Percentiles rank a stretch among this genome's conserved stretches.
These are phyloP conservation scores for Ypsolopha sequella DNA, from an alignment of 2,888 invertebrate genomes.

Conservation along the genomic window DNA sequence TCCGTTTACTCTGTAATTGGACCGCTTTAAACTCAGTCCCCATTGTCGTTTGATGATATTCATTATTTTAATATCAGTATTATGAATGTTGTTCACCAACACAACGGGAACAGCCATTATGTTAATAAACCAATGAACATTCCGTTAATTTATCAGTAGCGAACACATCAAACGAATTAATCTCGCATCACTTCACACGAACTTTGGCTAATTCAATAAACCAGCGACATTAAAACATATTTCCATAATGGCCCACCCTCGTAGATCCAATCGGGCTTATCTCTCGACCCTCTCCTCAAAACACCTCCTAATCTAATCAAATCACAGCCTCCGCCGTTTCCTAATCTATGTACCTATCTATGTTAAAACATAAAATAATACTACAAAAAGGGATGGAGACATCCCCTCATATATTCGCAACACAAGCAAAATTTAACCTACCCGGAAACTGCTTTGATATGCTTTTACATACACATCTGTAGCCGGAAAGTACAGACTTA, in stretches of 20 bases:
- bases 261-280: slow-evolving; percentile 66
- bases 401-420: slow-evolving; percentile 67
- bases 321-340: slow-evolving; percentile 67
- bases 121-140: slow-evolving; percentile 32
- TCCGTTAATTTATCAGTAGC: slow-evolving; percentile 34
- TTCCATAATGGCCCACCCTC: slow-evolving; percentile 48
- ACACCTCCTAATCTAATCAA: slow-evolving; percentile 71
- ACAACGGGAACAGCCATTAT: slow-evolving; percentile 11
- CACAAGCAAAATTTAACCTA: slow-evolving; percentile 67
- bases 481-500: slow-evolving; percentile 53
- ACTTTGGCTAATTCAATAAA: slow-evolving; percentile 63
- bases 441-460: slow-evolving; percentile 48
- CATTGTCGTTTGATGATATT: too few relatives aligned
- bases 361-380: slow-evolving; percentile 66
- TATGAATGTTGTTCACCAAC: background rate
- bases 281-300: slow-evolving; percentile 52
- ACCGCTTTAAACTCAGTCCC: too few relatives aligned
- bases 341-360: slow-evolving; percentile 68
- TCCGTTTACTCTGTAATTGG: too few relatives aligned
- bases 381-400: slow-evolving; percentile 65
- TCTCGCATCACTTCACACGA: slow-evolving; percentile 46
- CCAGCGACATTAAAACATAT: slow-evolving; percentile 69
- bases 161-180: slow-evolving; percentile 47
- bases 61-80: too few relatives aligned
- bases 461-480: slow-evolving; percentile 44